These are phyloP conservation scores for Nomada lathburiana DNA, from an alignment of 2,888 invertebrate species.

Conservation along the genomic window DNA sequence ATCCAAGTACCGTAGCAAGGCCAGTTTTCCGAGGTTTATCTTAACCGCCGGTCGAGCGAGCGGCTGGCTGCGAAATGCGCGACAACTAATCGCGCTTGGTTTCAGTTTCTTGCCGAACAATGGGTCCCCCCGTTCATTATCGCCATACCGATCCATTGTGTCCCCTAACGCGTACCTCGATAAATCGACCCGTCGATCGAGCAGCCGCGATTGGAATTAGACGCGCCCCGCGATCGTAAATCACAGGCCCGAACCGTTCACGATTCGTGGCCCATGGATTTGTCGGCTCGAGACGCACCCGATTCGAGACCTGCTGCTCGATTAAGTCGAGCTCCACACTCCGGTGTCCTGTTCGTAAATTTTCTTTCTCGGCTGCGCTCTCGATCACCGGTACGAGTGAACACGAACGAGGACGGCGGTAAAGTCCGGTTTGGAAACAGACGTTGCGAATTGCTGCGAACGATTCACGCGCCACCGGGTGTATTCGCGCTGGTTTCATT, in stretches of 20 bases:
- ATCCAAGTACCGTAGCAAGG: too few species aligned
- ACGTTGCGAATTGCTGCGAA: background rate
- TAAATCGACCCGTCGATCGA: slow-evolving; percentile 66
- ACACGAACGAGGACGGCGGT: too few species aligned
- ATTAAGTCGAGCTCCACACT: background rate
- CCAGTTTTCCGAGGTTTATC: too few species aligned
- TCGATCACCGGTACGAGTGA: too few species aligned
- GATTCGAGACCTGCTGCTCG: slow-evolving; percentile 27
- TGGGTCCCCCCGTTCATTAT: slow-evolving; percentile 48
- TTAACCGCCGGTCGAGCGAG: too few species aligned
- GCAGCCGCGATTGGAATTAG: slow-evolving; percentile 66
- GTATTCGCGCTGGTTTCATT: slow-evolving; percentile 15
- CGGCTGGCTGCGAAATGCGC: background rate
- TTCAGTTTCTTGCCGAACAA: slow-evolving; percentile 38
- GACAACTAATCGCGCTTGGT: background rate
- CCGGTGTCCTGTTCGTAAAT: background rate
- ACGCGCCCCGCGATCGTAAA: slow-evolving; percentile 61
- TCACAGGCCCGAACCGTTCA: slow-evolving; percentile 55
- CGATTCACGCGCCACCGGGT: too few species aligned
- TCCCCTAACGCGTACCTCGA: slow-evolving; percentile 46
- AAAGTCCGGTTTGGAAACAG: too few species aligned
- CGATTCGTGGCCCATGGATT: slow-evolving; percentile 59
- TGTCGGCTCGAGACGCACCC: too few species aligned
- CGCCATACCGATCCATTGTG: slow-evolving; percentile 57
- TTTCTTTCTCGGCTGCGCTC: background rate